These are phyloP conservation scores for Argopecten irradians DNA, from an alignment of 1,140 invertebrate species.

Conservation along the genomic window DNA sequence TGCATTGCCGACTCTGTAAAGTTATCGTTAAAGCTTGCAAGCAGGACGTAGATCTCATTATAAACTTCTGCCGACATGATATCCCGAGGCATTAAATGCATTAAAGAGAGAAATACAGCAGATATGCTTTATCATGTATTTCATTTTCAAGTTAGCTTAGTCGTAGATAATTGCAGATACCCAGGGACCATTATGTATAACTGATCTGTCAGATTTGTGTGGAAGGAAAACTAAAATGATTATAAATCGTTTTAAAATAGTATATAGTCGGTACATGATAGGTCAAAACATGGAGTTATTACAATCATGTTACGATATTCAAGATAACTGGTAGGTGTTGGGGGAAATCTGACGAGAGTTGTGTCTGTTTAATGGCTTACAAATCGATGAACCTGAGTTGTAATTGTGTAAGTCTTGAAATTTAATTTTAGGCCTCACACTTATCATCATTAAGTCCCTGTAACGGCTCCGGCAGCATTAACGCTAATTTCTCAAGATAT, in stretches of 20 bases:
- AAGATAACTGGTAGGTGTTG: neutral
- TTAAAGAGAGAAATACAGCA: neutral
- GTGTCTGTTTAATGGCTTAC: neutral
- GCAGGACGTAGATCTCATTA: neutral
- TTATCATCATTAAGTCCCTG: neutral
- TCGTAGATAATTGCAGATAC: neutral
- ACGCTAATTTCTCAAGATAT: neutral
- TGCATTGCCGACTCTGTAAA: neutral
- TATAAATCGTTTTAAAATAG: neutral
- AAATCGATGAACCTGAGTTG: neutral
- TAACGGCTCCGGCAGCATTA: neutral
- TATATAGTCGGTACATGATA: neutral
- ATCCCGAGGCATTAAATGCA: neutral
- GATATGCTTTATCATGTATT: neutral
- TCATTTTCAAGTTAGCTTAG: neutral
- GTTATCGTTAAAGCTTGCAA: neutral
- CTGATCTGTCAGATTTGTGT: neutral
- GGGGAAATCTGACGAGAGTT: neutral
- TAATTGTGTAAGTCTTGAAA: neutral
- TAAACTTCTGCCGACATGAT: neutral
- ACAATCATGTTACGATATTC: neutral
- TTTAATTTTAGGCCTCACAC: neutral
- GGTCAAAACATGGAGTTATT: neutral
- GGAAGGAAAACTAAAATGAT: neutral
- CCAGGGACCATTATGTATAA: neutral